Evolutionary conservation across 2,888 invertebrate genomes (phyloP), one percentile per base, ranked within the genome.

Genomic region (Platycnemis pennipes): DNA sequence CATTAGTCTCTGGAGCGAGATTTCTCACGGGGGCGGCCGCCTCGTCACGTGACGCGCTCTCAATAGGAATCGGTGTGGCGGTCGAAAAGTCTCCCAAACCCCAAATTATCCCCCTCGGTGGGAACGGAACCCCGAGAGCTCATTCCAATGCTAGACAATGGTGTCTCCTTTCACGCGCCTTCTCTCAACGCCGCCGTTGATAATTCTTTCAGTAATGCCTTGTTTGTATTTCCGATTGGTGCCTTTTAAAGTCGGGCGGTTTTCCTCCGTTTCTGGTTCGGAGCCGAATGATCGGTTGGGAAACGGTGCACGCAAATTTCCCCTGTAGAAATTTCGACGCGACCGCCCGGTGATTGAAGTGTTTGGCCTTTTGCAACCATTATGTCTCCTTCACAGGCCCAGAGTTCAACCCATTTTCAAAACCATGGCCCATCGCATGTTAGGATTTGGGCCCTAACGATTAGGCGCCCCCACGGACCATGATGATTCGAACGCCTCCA

Each of bases 121-220:
- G 69, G 69, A 77, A 77, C 69, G 69, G n/a, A n/a, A 77, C 69
- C 69, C 69, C 69, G 37, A 77, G 31, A 77, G 69, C 69, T 77
- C 69, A 77, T 77, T 77, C 69, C 69, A 77, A 7, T 37, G 69
- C 37, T 22, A 77, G 69, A 77, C 69, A 77, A 77, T 31, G 69
- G 69, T 31, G 13, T 19, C 8, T 49, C 13, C 5, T 77, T 31
- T 37, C 31, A 31, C 31, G n/a, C 31, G 37, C 16, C 69, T 77
- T 31, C 37, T n/a, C 11, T 16, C 31, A 11, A 31, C 69, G 4
- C 63, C 63, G 7, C 69, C 69, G 69, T 77, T 63, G 37, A 31
- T 77, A 37, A 77, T 37, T 31, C 31, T 31, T 31, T 37, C 37
- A 77, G 31, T 77, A 77, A 77, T 77, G 69, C 37, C 69, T 77